Conservation (phyloP, 2,888 invertebrate species). For the Nomada goodeniana region DNA sequence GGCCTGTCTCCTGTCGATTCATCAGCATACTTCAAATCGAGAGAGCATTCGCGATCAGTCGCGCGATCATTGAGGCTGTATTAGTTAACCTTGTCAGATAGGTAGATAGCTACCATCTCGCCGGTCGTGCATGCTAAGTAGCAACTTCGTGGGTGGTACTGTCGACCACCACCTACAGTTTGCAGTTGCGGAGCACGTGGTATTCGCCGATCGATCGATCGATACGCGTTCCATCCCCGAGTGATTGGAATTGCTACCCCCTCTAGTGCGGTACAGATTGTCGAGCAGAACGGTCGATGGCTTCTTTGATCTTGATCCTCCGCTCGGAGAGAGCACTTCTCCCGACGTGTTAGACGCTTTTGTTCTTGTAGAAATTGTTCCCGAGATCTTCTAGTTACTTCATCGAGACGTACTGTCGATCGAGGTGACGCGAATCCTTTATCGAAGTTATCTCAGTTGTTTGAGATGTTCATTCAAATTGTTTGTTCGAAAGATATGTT, state of each 20-base stretch:
- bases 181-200: conserved; percentile 69
- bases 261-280: conserved; percentile 19
- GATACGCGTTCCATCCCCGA: conserved; percentile 68
- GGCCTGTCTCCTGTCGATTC: conserved; percentile 65
- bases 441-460: too few species aligned
- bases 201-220: conserved; percentile 75
- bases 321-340: neutral
- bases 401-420: neutral
- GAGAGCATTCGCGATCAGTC: conserved; percentile 54
- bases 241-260: conserved; percentile 64
- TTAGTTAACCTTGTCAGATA: conserved; percentile 83
- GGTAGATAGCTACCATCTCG: conserved; percentile 75
- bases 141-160: conserved; percentile 81
- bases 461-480: too few species aligned
- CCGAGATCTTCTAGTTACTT: neutral
- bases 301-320: conserved; percentile 26
- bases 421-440: too few species aligned
- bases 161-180: conserved; percentile 69
- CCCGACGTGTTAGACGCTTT: neutral
- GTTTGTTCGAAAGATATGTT: too few species aligned
- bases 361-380: neutral
- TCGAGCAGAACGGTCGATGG: neutral
- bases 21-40: conserved; percentile 81
- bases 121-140: conserved; percentile 81
- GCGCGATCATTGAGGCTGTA: conserved; percentile 75